These are phyloP conservation scores for Platichthys stellatus DNA, from an alignment of 2,113 vertebrate species.

Conservation along the genomic window DNA sequence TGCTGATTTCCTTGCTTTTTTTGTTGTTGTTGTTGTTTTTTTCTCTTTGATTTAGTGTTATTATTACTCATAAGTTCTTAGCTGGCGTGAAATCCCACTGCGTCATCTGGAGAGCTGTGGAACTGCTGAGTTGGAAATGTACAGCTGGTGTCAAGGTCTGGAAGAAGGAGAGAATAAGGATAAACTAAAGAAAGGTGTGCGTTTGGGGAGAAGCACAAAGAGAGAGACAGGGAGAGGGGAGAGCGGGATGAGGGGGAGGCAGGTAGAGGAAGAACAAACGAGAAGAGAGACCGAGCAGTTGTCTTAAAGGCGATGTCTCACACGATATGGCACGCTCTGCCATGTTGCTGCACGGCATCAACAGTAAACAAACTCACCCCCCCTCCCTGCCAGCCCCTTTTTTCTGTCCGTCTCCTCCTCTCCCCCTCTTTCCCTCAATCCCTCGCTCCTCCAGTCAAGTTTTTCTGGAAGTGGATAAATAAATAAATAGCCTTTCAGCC, in stretches of 20 bases:
- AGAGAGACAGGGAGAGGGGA: background rate
- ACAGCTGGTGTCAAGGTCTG: conserved; percentile 56
- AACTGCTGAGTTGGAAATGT: conserved; percentile 67
- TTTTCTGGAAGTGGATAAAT: conserved; percentile 38
- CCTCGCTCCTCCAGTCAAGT: background rate
- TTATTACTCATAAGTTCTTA: conserved; percentile 49
- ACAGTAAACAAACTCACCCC: conserved; percentile 18
- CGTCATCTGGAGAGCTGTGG: conserved; percentile 50
- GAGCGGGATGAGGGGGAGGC: background rate
- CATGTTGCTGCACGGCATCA: conserved; percentile 39
- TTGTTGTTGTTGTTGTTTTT: conserved; percentile 2
- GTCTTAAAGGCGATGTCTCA: conserved; percentile 50
- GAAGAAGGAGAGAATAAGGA: conserved; percentile 16
- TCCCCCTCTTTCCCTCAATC: background rate
- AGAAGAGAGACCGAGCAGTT: conserved; percentile 11
- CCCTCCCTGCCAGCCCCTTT: background rate
- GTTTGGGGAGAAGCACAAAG: conserved; percentile 5
- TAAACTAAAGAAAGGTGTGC: background rate
- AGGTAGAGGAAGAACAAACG: conserved; percentile 30
- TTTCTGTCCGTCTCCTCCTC: background rate
- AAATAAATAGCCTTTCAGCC: conserved; percentile 16
- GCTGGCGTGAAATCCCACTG: conserved; percentile 18
- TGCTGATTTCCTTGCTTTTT: conserved; percentile 45
- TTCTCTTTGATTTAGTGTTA: background rate
- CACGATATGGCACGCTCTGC: conserved; percentile 35